Evolutionary conservation across 2,113 vertebrate species (phyloP), one percentile per base, ranked within the genome.

Genomic region (Jaculus jaculus): DNA sequence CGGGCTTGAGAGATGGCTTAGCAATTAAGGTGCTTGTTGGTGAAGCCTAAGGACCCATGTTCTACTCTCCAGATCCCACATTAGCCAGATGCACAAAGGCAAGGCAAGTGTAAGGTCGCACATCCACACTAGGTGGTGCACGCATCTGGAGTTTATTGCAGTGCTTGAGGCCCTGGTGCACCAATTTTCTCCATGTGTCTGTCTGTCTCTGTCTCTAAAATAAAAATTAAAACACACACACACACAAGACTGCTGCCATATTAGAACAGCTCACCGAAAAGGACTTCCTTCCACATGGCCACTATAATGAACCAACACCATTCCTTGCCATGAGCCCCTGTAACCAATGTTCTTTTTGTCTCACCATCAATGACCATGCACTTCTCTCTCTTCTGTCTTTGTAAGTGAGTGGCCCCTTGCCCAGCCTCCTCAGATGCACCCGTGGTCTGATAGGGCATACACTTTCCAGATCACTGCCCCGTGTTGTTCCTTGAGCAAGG

Each of bases 381-480:
- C 13, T 23, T 15, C 20, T 26, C 16, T 78, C 12, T 63, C 24
- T 71, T 61, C 26, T 37, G n/a, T 65, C 37, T 73, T 80, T 39
- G 3, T 30, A 42, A 24, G 39, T 30, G 47, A 24, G 39, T 21
- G 24, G 24, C 18, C 21, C 37, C 16, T 81, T 11, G n/a, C 8
- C 16, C 26, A 21, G 60, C 15, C 32, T 87, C 58, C 47, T 87
- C 26, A 7, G 15, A 26, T 20, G 61, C 15, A 13, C 60, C 30
- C 23, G 18, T 0, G 28, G 60, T n/a, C 77, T 16, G 9, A 34
- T 10, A 9, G 9, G n/a, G 30, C 60, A 58, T 4, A 12, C 26
- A 3, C 3, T 4, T 51, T 24, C 54, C 47, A 47, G 10, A 61
- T 11, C 0, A 5, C 5, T 13, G 51, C 0, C 11, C 65, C 34